Percentiles rank a stretch among this genome's conserved stretches.
phyloP scores from a whole-genome alignment of 2,888 invertebrate species.

The Trichogramma evanescens region DNA sequence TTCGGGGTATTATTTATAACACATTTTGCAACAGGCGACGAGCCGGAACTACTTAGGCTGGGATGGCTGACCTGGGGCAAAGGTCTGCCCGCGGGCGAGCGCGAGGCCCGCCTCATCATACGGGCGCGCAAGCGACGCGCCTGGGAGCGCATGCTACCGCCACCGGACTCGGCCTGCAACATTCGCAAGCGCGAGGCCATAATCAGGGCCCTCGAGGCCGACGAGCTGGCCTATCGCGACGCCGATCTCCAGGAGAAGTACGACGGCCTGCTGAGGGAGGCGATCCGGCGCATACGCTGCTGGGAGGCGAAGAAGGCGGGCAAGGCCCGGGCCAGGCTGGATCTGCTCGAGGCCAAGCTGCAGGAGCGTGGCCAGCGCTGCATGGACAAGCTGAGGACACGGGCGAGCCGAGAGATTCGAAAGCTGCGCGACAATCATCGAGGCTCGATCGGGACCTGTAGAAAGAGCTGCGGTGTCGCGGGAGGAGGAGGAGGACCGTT shows the following conservation, averaged over 20 bases:
- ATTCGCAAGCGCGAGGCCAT: constrained; percentile 59
- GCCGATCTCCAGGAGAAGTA: constrained; percentile 61
- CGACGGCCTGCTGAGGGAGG: constrained; percentile 45
- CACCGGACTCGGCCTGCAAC: constrained; percentile 51
- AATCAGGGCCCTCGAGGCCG: constrained; percentile 71
- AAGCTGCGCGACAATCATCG: constrained; percentile 48
- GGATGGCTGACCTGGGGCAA: constrained; percentile 59
- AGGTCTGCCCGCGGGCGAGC: constrained; percentile 58
- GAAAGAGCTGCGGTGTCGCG: background rate
- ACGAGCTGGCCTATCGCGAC: constrained; percentile 78
- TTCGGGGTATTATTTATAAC: background rate
- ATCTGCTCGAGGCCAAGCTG: constrained; percentile 52
- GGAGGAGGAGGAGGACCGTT: background rate
- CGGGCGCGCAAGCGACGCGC: constrained; percentile 60
- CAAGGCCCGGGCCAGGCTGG: constrained; percentile 39
- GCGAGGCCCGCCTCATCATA: constrained; percentile 61
- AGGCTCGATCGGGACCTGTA: constrained; percentile 24
- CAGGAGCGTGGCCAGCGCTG: constrained; percentile 54
- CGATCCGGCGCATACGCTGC: constrained; percentile 30
- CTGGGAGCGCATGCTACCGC: constrained; percentile 57
- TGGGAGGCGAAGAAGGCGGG: constrained; percentile 49
- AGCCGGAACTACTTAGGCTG: constrained; percentile 63
- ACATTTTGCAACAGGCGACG: constrained; percentile 20
- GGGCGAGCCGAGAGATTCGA: constrained; percentile 47
- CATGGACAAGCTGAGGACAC: constrained; percentile 52